phyloP scores from a whole-genome alignment of 1,140 invertebrate species.

The Aphis craccivora region DNA sequence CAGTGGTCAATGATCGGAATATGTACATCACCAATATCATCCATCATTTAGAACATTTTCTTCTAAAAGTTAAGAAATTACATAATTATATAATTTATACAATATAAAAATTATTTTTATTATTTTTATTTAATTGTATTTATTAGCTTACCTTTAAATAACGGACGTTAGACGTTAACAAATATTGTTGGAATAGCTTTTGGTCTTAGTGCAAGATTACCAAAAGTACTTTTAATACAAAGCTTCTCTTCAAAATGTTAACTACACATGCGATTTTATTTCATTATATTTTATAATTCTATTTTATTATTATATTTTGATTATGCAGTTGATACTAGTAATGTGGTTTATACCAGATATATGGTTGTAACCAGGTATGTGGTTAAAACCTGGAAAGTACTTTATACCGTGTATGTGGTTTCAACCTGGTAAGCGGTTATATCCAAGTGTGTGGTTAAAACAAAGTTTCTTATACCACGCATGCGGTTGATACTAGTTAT shows the following conservation, averaged over 20 bases:
- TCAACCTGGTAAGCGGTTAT: no score
- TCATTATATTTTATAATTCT: no score
- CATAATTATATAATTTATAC: neutral
- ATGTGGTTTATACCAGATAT: no score
- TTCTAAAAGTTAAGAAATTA: neutral
- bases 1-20: neutral
- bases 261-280: slow-evolving; percentile 12
- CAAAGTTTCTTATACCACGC: no score
- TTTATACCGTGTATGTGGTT: no score
- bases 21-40: neutral
- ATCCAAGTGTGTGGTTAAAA: no score
- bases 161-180: neutral
- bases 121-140: no score
- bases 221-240: neutral
- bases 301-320: no score
- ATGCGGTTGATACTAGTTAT: no score
- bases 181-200: neutral
- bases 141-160: neutral
- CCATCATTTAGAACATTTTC: neutral
- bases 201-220: neutral
- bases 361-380: no score
- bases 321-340: no score
- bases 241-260: neutral
- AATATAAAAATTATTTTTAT: neutral
- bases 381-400: no score